Conservation (phyloP, 2,888 invertebrate genomes). For the Noctua pronuba region DNA sequence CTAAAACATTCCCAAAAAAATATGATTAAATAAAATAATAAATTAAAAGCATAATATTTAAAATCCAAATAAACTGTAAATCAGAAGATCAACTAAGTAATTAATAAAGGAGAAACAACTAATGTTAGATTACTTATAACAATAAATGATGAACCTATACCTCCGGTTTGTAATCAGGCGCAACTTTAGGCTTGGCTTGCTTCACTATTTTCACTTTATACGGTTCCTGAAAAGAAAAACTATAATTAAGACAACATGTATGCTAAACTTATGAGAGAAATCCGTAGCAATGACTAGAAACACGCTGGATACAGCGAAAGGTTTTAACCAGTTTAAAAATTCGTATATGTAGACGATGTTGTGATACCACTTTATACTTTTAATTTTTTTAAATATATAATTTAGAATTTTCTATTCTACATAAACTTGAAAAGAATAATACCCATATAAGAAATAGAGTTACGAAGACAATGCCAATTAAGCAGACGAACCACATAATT, state of each 20-base stretch:
- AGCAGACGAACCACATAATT: constrained; percentile 30
- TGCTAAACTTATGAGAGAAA: neutral
- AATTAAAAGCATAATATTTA: constrained; percentile 8
- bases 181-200: constrained; percentile 87
- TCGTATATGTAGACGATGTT: constrained; percentile 3
- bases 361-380: neutral
- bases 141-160: constrained; percentile 67
- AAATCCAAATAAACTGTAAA: neutral
- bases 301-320: neutral
- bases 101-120: neutral
- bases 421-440: constrained; percentile 49
- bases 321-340: neutral
- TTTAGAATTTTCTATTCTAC: constrained; percentile 28
- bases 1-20: neutral
- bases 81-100: neutral
- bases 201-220: constrained; percentile 91
- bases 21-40: neutral
- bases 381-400: neutral
- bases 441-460: constrained; percentile 53
- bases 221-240: constrained; percentile 76
- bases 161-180: constrained; percentile 84
- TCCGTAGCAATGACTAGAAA: neutral
- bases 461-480: constrained; percentile 48
- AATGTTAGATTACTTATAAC: neutral
- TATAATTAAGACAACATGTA: neutral